These are phyloP conservation scores for Pagetopsis macropterus DNA, from an alignment of 2,797 vertebrate genomes.

Conservation along the genomic window DNA sequence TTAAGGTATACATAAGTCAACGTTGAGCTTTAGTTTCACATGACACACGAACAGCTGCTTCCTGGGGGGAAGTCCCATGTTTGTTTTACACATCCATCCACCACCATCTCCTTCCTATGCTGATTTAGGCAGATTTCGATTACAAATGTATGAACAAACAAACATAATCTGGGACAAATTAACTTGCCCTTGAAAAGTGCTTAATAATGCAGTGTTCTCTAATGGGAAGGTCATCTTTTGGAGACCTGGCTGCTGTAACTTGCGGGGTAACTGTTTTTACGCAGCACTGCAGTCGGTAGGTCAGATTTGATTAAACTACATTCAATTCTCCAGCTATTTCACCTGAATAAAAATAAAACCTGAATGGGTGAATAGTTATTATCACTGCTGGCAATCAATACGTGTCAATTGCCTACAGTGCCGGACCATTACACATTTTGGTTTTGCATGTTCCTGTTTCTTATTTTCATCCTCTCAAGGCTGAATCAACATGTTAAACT, in stretches of 20 bases:
- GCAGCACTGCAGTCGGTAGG: constrained; percentile 73
- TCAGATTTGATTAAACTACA: constrained; percentile 81
- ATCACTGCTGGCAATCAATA: constrained; percentile 56
- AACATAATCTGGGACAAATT: no score
- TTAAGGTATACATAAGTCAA: no score
- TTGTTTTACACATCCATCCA: no score
- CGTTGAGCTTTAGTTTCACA: no score
- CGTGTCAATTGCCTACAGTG: constrained; percentile 62
- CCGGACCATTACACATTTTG: constrained; percentile 68
- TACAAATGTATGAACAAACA: no score
- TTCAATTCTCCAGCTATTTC: constrained; percentile 63
- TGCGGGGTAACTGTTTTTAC: constrained; percentile 11
- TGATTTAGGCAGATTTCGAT: no score
- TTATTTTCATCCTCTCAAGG: constrained; percentile 23
- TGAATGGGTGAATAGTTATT: constrained; percentile 43
- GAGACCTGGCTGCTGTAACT: neutral
- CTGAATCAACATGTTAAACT: constrained; percentile 61
- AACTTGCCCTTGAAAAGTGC: no score
- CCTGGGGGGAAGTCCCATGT: no score
- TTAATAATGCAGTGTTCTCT: no score
- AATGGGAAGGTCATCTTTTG: no score
- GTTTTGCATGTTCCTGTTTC: constrained; percentile 39
- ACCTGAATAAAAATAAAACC: constrained; percentile 54
- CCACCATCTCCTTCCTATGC: no score
- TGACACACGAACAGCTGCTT: no score